Conservation (phyloP, 2,113 vertebrate species). For the Eupsittula cactorum region DNA sequence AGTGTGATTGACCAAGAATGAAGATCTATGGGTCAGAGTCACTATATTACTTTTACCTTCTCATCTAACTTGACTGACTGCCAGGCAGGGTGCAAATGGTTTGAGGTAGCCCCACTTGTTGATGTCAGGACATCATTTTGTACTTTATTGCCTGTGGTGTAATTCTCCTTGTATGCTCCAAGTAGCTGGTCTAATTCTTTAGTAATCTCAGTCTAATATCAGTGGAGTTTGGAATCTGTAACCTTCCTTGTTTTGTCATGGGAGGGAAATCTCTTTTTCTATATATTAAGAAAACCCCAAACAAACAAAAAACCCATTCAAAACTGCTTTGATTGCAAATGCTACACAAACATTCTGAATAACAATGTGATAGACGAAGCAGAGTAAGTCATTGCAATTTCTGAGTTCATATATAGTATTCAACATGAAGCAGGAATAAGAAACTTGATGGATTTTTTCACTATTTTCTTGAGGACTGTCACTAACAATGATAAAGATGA, state of each 20-base stretch:
- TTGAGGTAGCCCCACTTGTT: background rate
- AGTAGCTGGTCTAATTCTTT: background rate
- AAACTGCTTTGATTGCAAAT: background rate
- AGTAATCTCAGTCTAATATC: background rate
- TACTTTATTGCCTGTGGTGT: background rate
- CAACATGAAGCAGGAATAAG: background rate
- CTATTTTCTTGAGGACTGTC: background rate
- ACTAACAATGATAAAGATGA: conserved; percentile 7
- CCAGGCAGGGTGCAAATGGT: background rate
- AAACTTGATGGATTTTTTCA: background rate
- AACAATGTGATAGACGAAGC: background rate
- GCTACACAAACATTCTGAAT: background rate
- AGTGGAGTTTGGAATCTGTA: background rate
- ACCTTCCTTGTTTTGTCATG: background rate
- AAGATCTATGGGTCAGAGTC: background rate
- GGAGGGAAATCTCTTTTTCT: background rate
- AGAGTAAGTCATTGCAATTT: background rate
- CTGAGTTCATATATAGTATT: background rate
- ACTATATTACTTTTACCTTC: background rate
- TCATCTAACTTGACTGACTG: background rate
- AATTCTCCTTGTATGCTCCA: background rate
- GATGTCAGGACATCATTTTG: background rate
- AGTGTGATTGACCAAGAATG: background rate
- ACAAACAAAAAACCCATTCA: background rate
- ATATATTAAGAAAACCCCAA: background rate